phyloP scores from a whole-genome alignment of 1,140 invertebrate species.

The Whitmania pigra region DNA sequence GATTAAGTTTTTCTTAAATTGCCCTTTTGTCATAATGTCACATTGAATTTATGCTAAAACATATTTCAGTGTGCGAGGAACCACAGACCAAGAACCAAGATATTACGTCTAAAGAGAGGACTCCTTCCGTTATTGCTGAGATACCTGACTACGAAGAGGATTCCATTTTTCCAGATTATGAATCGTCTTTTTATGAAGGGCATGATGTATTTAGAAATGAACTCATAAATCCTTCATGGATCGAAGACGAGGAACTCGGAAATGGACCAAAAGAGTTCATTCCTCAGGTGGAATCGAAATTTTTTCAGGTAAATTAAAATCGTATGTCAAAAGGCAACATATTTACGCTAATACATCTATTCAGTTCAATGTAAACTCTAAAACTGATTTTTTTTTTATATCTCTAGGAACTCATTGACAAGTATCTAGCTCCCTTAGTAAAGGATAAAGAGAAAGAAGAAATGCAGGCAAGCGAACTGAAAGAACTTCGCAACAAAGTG shows the following conservation, averaged over 20 bases:
- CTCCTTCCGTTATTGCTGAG: not conserved
- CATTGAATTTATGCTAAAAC: slow-evolving; percentile 6
- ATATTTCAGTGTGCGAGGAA: slow-evolving; percentile 2
- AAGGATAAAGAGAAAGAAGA: slow-evolving; percentile 29
- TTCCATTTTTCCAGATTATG: not conserved
- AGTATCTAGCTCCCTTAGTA: slow-evolving; percentile 34
- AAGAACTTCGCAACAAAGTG: slow-evolving; percentile 30
- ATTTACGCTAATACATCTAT: not conserved
- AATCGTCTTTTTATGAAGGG: not conserved
- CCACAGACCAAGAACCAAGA: not conserved
- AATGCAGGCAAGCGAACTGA: slow-evolving; percentile 29
- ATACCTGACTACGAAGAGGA: not conserved
- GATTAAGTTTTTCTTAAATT: slow-evolving; percentile 23
- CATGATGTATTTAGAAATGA: slow-evolving; percentile 29
- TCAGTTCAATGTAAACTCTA: not conserved
- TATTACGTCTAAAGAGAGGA: not conserved
- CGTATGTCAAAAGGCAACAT: not conserved
- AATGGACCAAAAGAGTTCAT: slow-evolving; percentile 26
- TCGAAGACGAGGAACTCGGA: slow-evolving; percentile 27
- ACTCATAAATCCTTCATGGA: slow-evolving; percentile 32
- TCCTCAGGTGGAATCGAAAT: slow-evolving; percentile 13
- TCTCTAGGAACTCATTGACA: slow-evolving; percentile 19
- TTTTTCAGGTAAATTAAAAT: slow-evolving; percentile 23
- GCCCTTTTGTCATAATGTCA: not conserved
- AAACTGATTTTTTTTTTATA: not conserved